These are phyloP conservation scores for Nymphalis c-album DNA, from an alignment of 2,888 invertebrate species.

Conservation along the genomic window DNA sequence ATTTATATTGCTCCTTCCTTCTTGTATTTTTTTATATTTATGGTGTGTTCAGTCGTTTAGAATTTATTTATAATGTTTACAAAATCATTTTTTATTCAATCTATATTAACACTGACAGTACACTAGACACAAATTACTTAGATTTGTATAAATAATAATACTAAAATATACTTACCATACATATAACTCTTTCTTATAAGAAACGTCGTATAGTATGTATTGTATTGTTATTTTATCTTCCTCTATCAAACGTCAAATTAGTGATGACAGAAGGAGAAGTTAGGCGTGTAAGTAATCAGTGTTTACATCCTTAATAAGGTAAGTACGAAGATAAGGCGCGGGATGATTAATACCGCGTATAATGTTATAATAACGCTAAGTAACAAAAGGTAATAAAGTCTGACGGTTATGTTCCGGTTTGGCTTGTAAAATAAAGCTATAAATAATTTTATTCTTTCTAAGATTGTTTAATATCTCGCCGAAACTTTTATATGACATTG, in stretches of 20 bases:
- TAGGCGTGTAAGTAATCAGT: no score
- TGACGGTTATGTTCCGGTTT: conserved; percentile 27
- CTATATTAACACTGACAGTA: not conserved
- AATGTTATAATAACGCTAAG: conserved; percentile 22
- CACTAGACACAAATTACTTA: no score
- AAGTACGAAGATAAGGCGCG: conserved; percentile 1
- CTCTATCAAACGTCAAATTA: no score
- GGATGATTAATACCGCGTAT: conserved; percentile 27
- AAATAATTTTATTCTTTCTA: conserved; percentile 24
- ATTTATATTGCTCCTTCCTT: not conserved
- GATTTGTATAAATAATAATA: no score
- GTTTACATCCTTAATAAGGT: no score
- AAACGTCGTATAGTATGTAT: no score
- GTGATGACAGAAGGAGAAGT: no score
- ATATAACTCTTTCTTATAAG: no score
- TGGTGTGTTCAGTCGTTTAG: not conserved
- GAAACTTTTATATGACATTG: no score
- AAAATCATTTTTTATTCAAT: not conserved
- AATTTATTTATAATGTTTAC: not conserved
- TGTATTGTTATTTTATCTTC: no score
- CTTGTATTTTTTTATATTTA: not conserved
- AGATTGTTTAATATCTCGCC: not conserved
- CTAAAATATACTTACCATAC: no score
- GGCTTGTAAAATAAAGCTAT: conserved; percentile 48
- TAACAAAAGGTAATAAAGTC: conserved; percentile 35